Percentiles rank a stretch among this genome's conserved stretches.
phyloP scores from a whole-genome alignment of 2,113 vertebrate species.

The Chaenogobius annularis region DNA sequence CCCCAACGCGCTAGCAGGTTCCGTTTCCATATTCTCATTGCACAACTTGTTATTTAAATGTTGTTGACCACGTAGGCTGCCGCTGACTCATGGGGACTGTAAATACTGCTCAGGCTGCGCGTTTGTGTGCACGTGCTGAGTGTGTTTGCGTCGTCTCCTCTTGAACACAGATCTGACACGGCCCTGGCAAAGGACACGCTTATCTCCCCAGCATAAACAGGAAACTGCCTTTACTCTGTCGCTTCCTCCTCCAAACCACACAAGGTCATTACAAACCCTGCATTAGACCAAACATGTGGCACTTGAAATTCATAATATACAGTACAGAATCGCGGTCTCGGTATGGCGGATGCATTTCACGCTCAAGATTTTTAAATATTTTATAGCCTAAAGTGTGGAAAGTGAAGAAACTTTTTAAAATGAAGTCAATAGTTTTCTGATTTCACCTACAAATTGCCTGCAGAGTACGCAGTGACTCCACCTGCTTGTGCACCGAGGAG shows the following conservation, averaged over 20 bases:
- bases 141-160: conserved; percentile 2
- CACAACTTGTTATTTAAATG: background rate
- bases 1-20: background rate
- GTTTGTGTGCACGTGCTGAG: background rate
- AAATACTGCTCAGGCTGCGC: background rate
- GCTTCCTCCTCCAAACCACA: conserved; percentile 36
- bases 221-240: conserved; percentile 42
- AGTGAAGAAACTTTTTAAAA: no score
- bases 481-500: no score
- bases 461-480: no score
- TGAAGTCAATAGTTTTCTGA: no score
- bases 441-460: no score
- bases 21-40: background rate
- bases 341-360: no score
- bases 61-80: background rate
- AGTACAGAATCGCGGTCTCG: no score
- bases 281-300: conserved; percentile 30
- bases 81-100: background rate
- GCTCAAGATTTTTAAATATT: no score
- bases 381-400: no score
- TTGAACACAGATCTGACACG: conserved; percentile 10
- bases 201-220: conserved; percentile 56
- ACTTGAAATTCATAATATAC: background rate
- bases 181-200: conserved; percentile 13
- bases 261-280: conserved; percentile 20